A percentile compares a stretch with the other conserved stretches of the same genome.
These are phyloP conservation scores for Plectrocnemia conspersa DNA, from an alignment of 1,140 invertebrate species.

Conservation along the genomic window DNA sequence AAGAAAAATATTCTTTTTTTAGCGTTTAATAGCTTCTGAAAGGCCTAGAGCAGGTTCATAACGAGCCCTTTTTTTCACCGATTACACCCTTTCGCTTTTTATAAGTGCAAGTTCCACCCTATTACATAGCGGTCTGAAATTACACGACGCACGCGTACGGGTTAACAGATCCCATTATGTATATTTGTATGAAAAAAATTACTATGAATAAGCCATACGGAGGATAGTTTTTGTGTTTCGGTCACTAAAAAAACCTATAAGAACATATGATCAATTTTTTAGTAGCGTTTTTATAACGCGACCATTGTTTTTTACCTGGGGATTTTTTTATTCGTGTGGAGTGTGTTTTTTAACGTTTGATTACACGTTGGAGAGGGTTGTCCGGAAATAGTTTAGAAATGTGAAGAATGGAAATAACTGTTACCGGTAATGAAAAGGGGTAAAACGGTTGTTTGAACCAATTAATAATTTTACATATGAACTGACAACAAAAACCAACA, in stretches of 20 bases:
- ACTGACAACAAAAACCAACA: constrained; percentile 14
- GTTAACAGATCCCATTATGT: constrained; percentile 32
- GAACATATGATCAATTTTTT: neutral
- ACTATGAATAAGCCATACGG: constrained; percentile 30
- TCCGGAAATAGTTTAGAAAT: constrained; percentile 32
- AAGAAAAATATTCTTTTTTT: constrained; percentile 33
- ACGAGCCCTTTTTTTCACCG: constrained; percentile 32
- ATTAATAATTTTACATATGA: too few species aligned
- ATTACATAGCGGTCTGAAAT: constrained; percentile 24
- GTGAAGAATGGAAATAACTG: neutral
- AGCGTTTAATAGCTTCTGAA: constrained; percentile 31
- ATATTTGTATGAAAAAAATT: constrained; percentile 29
- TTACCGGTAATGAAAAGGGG: constrained; percentile 1
- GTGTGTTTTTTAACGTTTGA: constrained; percentile 23
- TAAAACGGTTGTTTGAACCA: neutral
- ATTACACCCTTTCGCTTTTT: constrained; percentile 36
- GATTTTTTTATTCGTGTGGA: constrained; percentile 11
- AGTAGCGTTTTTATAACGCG: constrained; percentile 14
- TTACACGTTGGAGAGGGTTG: constrained; percentile 22
- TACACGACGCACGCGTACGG: constrained; percentile 32
- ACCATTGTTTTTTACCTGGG: constrained; percentile 13
- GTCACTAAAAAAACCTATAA: neutral
- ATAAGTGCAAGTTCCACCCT: constrained; percentile 21
- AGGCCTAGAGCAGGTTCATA: constrained; percentile 32
- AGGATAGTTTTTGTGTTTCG: constrained; percentile 14